These are phyloP conservation scores for Pao palembangensis DNA, from an alignment of 2,113 vertebrate genomes.

Conservation along the genomic window DNA sequence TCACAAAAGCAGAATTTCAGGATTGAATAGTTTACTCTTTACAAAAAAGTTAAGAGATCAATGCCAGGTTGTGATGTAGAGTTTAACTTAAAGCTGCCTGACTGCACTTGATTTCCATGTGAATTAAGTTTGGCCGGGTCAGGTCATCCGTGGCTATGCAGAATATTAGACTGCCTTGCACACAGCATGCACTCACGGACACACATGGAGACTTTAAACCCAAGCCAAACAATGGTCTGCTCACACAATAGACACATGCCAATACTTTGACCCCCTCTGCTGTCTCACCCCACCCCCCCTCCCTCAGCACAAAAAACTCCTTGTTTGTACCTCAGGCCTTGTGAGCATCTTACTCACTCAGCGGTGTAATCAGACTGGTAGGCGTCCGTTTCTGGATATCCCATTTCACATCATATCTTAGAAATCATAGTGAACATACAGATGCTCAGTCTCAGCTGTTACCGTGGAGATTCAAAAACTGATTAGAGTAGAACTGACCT, in stretches of 20 bases:
- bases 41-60: not conserved
- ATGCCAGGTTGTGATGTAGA: not conserved
- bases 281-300: slow-evolving; percentile 7
- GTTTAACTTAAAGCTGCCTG: slow-evolving; percentile 22
- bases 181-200: slow-evolving; percentile 34
- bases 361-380: slow-evolving; percentile 47
- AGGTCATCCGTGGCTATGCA: slow-evolving; percentile 60
- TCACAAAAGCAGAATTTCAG: too few species aligned
- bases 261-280: slow-evolving; percentile 50
- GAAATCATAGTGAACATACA: slow-evolving; percentile 31
- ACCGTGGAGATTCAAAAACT: slow-evolving; percentile 20
- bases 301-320: slow-evolving; percentile 31
- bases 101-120: slow-evolving; percentile 20
- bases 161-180: slow-evolving; percentile 62
- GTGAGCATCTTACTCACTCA: slow-evolving; percentile 20
- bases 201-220: slow-evolving; percentile 56
- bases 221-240: slow-evolving; percentile 46
- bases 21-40: not conserved
- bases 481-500: not conserved
- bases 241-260: slow-evolving; percentile 74
- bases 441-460: slow-evolving; percentile 39
- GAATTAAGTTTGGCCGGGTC: slow-evolving; percentile 44
- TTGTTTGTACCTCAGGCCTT: slow-evolving; percentile 27
- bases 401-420: slow-evolving; percentile 37
- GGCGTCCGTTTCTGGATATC: slow-evolving; percentile 38